phyloP scores from a whole-genome alignment of 2,797 vertebrate genomes.

The Morelia viridis region DNA sequence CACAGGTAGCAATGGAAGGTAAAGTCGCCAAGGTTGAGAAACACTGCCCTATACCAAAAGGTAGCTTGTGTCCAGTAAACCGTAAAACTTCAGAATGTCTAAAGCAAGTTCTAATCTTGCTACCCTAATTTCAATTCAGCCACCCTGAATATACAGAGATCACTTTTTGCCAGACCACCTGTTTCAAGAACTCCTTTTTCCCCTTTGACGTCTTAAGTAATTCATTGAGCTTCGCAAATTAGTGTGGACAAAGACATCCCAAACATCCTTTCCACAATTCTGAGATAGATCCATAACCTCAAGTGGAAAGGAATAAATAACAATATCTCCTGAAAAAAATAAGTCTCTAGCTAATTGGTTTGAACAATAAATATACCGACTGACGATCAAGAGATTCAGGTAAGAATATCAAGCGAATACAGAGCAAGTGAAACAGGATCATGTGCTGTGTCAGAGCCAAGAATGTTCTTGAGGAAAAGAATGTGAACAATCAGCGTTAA shows the following conservation, averaged over 20 bases:
- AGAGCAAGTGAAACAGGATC: conserved; percentile 23
- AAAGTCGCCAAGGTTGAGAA: too few species aligned
- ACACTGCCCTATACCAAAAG: too few species aligned
- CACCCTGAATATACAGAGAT: too few species aligned
- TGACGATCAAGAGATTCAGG: conserved; percentile 60
- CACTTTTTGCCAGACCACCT: too few species aligned
- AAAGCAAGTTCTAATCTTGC: too few species aligned
- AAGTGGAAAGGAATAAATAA: not conserved
- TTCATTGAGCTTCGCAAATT: conserved; percentile 28
- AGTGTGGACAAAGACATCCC: conserved; percentile 56
- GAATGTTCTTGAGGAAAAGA: conserved; percentile 61
- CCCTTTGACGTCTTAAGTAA: conserved; percentile 24
- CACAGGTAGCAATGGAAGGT: too few species aligned
- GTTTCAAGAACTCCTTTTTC: too few species aligned
- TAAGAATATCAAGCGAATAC: conserved; percentile 60
- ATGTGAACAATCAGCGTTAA: conserved; percentile 56
- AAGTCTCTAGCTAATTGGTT: conserved; percentile 59
- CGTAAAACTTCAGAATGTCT: too few species aligned
- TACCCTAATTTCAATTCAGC: too few species aligned
- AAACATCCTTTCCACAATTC: conserved; percentile 42
- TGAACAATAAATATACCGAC: conserved; percentile 73
- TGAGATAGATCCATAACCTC: conserved; percentile 52
- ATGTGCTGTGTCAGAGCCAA: conserved; percentile 51
- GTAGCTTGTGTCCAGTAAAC: too few species aligned
- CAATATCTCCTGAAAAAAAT: too few species aligned